Conservation (phyloP, 2,113 vertebrate species). For the Ovis aries region DNA sequence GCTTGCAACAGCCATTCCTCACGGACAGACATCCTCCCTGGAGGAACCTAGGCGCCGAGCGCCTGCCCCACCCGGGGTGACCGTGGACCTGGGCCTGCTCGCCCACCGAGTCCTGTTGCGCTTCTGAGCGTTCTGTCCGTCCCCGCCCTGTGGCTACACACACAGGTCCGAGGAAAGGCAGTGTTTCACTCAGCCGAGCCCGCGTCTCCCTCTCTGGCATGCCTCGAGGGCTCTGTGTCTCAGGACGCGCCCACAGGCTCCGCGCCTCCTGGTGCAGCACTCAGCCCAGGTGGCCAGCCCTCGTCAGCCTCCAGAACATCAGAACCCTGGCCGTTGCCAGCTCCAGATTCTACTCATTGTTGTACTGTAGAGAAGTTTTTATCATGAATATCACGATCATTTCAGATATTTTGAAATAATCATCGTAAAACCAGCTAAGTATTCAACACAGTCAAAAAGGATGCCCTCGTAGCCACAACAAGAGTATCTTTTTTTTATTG, state of each 20-base stretch:
- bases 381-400: neutral
- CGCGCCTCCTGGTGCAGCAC: neutral
- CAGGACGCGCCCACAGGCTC: neutral
- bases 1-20: neutral
- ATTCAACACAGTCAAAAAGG: neutral
- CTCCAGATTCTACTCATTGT: neutral
- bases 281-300: neutral
- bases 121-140: rapidly evolving
- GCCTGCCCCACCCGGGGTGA: rapidly evolving
- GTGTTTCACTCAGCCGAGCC: neutral
- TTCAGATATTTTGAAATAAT: neutral
- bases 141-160: rapidly evolving
- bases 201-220: rapidly evolving
- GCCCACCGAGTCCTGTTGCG: rapidly evolving
- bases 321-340: neutral
- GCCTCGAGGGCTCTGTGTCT: rapidly evolving
- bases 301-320: rapidly evolving
- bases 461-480: rapidly evolving
- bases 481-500: neutral
- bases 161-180: neutral
- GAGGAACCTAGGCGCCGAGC: rapidly evolving
- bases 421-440: neutral
- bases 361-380: neutral
- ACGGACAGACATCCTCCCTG: neutral
- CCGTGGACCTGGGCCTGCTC: too few relatives aligned